These are phyloP conservation scores for Alfaro cultratus DNA, from an alignment of 2,797 vertebrate genomes.

Conservation along the genomic window DNA sequence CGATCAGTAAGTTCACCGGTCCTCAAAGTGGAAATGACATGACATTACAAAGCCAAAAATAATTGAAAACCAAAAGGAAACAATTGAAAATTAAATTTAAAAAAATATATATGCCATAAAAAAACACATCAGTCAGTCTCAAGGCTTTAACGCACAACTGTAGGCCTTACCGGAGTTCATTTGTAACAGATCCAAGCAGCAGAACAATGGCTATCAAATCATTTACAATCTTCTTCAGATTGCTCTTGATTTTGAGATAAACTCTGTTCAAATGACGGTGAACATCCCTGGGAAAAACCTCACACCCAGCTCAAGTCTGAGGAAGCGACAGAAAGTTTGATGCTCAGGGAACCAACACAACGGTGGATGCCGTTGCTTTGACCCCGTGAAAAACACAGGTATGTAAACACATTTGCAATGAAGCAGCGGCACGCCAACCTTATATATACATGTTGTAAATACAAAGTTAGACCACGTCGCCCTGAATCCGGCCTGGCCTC, in stretches of 20 bases:
- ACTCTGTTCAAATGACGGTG: neutral
- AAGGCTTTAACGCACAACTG: neutral
- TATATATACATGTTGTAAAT: conserved; percentile 1
- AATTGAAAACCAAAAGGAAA: neutral
- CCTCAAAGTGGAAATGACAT: neutral
- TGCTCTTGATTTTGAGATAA: neutral
- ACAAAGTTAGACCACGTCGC: conserved; percentile 9
- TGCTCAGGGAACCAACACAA: conserved; percentile 35
- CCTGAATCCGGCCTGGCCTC: conserved; percentile 7
- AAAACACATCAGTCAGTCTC: neutral
- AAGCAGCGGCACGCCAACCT: neutral
- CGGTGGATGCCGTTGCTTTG: conserved; percentile 32
- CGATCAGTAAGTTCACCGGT: neutral
- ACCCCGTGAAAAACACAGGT: conserved; percentile 5
- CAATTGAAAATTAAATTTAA: neutral
- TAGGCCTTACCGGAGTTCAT: neutral
- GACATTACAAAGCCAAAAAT: neutral
- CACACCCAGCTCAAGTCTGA: conserved; percentile 14
- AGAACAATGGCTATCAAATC: neutral
- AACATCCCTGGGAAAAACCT: neutral
- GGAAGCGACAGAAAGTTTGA: conserved; percentile 20
- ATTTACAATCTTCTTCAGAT: neutral
- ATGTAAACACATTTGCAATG: conserved; percentile 15
- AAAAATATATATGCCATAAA: neutral
- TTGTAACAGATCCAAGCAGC: neutral